Evolutionary conservation across 2,888 invertebrate genomes (phyloP), one percentile per base, ranked within the genome.

Genomic region (Cephus sareptanus): DNA sequence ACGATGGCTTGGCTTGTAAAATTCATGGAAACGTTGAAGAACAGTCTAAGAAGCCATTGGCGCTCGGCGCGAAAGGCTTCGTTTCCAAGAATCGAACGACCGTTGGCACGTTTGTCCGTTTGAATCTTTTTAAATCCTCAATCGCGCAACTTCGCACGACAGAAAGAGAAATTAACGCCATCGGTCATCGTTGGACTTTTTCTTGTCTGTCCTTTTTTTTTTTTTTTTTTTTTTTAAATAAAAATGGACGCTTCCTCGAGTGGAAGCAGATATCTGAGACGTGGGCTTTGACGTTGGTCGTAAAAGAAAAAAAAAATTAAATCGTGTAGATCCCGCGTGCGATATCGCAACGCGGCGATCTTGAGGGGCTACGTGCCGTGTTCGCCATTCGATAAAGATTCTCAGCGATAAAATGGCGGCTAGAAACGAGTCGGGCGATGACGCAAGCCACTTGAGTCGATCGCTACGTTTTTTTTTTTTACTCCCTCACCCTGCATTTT

Each of bases 301-400:
- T 15, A 69, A 30, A 35, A 35, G 73, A 68, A 40, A 33, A 34
- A n/a, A 34, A 76, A 77, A 74, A 74, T n/a, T 11, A 56, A 56
- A 56, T 40, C 35, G 31, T 30, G 56, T 33, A n/a, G 56, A 30
- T 30, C 69, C 31, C 15, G 3, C 37, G 23, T 9, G 23, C 68
- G 69, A 37, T 71, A 76, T 71, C 76, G 34, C 75, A 34, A 13
- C 35, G 30, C 73, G 56, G 34, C 75, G 69, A 77, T 77, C 56
- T 31, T 9, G 34, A 30, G 56, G 73, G 56, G 73, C 33, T 56
- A 77, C 73, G 69, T 77, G 76, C 69, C 76, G 77, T 75, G 74
- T 35, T 74, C 74, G 74, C 74, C 23, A 35, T 76, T 84, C 81
- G 88, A 88, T 88, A 88, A 88, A 85, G 80, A 83, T 81, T 84